Conservation (phyloP, 1,140 invertebrate species). For the Dendrolimus kikuchii region DNA sequence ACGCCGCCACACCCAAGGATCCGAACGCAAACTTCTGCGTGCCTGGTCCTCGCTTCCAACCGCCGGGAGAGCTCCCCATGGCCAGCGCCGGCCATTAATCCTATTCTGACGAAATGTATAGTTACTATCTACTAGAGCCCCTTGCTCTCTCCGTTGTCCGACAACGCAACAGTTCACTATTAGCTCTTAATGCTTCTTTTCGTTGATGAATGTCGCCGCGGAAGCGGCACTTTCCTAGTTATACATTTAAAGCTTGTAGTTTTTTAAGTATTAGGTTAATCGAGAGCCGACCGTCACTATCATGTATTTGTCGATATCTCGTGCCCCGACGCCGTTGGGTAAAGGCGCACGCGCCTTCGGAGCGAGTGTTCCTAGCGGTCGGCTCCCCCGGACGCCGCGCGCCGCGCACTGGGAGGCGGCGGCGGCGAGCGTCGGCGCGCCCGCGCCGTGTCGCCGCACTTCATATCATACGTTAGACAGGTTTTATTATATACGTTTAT, state of each 20-base stretch:
- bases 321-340: too few species aligned
- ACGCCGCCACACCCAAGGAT: constrained; percentile 55
- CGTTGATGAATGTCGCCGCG: constrained; percentile 57
- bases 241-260: constrained; percentile 69
- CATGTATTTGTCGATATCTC: constrained; percentile 22
- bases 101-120: constrained; percentile 66
- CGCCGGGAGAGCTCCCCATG: constrained; percentile 68
- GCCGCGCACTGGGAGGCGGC: constrained; percentile 68
- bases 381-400: constrained; percentile 36
- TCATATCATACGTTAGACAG: constrained; percentile 72
- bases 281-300: constrained; percentile 34
- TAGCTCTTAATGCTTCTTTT: constrained; percentile 70
- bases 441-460: constrained; percentile 41
- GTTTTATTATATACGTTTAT: constrained; percentile 69
- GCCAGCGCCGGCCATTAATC: constrained; percentile 74
- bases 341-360: constrained; percentile 1
- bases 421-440: constrained; percentile 45
- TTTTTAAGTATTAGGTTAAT: constrained; percentile 61
- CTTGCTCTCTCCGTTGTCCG: constrained; percentile 67
- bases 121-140: constrained; percentile 62
- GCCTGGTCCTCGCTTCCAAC: constrained; percentile 70
- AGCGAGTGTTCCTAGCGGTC: constrained; percentile 12
- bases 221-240: constrained; percentile 61
- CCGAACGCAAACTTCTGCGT: constrained; percentile 72
- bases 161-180: constrained; percentile 72